Percentiles rank a stretch among this genome's conserved stretches.
Conservation (phyloP, 1,140 invertebrate species). For the Delia radicum region DNA sequence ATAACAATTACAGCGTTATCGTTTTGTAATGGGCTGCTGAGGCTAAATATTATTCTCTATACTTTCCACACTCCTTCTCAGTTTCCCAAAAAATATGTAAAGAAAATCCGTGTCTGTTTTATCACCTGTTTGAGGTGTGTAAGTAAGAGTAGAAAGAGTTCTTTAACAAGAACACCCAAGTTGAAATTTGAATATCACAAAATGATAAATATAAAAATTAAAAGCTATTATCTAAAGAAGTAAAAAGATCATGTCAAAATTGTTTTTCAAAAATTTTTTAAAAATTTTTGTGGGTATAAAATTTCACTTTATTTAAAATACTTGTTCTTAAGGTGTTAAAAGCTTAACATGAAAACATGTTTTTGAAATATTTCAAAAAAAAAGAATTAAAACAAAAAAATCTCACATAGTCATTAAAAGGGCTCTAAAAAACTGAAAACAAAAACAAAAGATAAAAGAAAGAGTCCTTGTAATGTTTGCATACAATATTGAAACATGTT, state of each 20-base stretch:
- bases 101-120: neutral
- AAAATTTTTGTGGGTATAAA: no score
- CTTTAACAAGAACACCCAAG: neutral
- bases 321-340: neutral
- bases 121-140: neutral
- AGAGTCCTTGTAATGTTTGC: neutral
- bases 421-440: neutral
- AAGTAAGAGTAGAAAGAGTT: neutral
- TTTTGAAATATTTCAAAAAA: neutral
- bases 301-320: neutral
- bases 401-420: neutral
- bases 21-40: neutral
- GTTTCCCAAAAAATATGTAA: no score
- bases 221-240: no score
- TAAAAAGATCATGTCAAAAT: neutral
- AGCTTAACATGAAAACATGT: neutral
- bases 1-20: neutral
- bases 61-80: no score
- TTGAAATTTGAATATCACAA: neutral
- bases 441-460: neutral
- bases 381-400: neutral
- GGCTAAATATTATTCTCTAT: neutral
- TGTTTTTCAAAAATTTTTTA: neutral
- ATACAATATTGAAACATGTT: constrained; percentile 2
- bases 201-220: neutral